Conservation (phyloP, 2,797 vertebrate species). For the Hydrophis major region DNA sequence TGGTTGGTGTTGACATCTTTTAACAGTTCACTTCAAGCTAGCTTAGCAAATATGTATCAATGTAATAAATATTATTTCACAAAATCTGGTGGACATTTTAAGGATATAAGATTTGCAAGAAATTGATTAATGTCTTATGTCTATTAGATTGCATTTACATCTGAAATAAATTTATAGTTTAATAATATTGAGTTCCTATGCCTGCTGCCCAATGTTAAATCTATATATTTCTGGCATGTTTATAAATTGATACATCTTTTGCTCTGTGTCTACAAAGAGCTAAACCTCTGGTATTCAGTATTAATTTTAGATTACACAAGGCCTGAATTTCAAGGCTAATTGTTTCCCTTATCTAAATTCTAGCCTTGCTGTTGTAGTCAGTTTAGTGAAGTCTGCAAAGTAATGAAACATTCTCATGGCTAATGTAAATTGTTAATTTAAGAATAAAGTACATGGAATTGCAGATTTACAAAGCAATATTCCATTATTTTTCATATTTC, state of each 20-base stretch:
- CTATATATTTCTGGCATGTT: neutral
- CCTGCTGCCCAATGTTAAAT: neutral
- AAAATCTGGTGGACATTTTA: neutral
- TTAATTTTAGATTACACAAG: neutral
- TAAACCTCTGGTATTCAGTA: conserved; percentile 24
- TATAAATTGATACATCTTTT: neutral
- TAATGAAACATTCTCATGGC: neutral
- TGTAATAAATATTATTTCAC: neutral
- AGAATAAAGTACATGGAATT: neutral
- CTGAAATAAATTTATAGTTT: neutral
- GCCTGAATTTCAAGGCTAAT: neutral
- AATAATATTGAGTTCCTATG: neutral
- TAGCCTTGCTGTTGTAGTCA: conserved; percentile 12
- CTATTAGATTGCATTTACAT: neutral
- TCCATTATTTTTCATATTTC: neutral
- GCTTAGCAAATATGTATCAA: neutral
- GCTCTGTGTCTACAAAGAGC: neutral
- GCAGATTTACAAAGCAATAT: neutral
- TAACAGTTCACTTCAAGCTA: neutral
- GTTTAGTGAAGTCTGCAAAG: neutral
- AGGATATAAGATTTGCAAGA: neutral
- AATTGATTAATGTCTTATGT: neutral
- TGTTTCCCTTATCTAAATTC: neutral
- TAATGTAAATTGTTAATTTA: neutral
- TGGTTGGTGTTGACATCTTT: neutral